Conservation (phyloP, 1,140 invertebrate species). For the Pectinophora gossypiella region DNA sequence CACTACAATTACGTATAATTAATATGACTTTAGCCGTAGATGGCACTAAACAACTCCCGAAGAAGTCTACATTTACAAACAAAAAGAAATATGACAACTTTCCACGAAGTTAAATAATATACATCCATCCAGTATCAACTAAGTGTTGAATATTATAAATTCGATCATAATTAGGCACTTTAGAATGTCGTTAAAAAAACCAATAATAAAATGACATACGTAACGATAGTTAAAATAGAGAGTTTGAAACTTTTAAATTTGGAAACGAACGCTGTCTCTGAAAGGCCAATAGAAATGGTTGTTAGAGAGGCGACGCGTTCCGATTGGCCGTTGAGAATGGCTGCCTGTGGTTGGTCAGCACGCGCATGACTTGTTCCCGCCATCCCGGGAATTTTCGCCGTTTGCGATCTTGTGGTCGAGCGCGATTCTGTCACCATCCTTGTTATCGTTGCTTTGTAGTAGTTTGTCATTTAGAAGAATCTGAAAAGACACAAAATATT, state of each 20-base stretch:
- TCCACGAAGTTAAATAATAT: not conserved
- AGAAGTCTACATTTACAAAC: slow-evolving; percentile 1
- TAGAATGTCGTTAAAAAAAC: not conserved
- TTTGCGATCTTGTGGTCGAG: slow-evolving; percentile 77
- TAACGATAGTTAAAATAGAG: not conserved
- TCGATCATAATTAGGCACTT: slow-evolving; percentile 23
- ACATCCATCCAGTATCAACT: not conserved
- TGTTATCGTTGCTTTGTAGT: slow-evolving; percentile 78
- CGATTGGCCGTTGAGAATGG: slow-evolving; percentile 15
- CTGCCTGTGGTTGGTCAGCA: slow-evolving; percentile 76
- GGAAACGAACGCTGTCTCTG: not conserved
- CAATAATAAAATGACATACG: not conserved
- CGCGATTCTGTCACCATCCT: slow-evolving; percentile 78
- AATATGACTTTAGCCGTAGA: slow-evolving; percentile 47
- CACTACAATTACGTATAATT: slow-evolving; percentile 25
- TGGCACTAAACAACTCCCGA: slow-evolving; percentile 33
- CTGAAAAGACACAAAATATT: slow-evolving; percentile 56
- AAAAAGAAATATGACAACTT: not conserved
- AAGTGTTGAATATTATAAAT: slow-evolving; percentile 9
- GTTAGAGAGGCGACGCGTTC: slow-evolving; percentile 2
- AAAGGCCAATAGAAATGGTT: not conserved
- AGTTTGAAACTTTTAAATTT: not conserved
- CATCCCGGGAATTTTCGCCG: slow-evolving; percentile 65
- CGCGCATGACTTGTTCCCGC: slow-evolving; percentile 77
- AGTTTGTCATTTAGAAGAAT: slow-evolving; percentile 83